phyloP scores from a whole-genome alignment of 2,797 vertebrate species.

The Acrocephalus scirpaceus region DNA sequence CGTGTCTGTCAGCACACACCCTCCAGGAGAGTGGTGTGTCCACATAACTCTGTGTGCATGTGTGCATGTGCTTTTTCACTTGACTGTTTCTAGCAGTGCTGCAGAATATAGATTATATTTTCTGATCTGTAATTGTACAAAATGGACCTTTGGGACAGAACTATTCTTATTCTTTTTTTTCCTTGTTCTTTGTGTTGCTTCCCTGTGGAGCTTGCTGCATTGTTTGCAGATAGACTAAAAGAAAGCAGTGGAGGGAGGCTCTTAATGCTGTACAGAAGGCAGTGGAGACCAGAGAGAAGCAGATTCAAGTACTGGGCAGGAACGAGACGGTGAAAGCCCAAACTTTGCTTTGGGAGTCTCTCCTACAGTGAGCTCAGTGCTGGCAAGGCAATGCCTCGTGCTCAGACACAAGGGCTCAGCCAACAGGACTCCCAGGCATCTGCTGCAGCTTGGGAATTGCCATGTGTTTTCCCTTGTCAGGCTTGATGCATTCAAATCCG shows the following conservation, averaged over 20 bases:
- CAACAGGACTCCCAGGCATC: not conserved
- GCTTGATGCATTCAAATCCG: not conserved
- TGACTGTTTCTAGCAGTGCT: not conserved
- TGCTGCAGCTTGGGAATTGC: slow-evolving; percentile 27
- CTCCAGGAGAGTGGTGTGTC: not conserved
- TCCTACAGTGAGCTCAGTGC: not conserved
- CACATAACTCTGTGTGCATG: not conserved
- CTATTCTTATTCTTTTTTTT: not conserved
- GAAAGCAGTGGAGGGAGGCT: not conserved
- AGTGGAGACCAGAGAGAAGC: not conserved
- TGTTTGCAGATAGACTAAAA: slow-evolving; percentile 50
- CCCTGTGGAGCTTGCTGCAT: slow-evolving; percentile 17
- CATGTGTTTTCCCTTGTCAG: not conserved
- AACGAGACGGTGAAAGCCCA: not conserved
- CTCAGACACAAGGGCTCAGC: not conserved
- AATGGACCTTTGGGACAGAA: slow-evolving; percentile 3
- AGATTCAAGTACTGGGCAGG: not conserved
- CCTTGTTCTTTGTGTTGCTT: slow-evolving; percentile 28
- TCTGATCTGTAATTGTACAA: slow-evolving; percentile 28
- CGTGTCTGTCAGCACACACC: not conserved
- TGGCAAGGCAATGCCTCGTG: not conserved
- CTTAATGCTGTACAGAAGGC: not conserved
- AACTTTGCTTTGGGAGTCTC: not conserved
- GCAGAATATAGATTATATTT: not conserved
- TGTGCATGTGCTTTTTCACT: not conserved